Percentiles rank a stretch among this genome's conserved stretches.
Evolutionary conservation across 2,888 invertebrate species (phyloP).

Genomic region (Ctenicera cuprea): DNA sequence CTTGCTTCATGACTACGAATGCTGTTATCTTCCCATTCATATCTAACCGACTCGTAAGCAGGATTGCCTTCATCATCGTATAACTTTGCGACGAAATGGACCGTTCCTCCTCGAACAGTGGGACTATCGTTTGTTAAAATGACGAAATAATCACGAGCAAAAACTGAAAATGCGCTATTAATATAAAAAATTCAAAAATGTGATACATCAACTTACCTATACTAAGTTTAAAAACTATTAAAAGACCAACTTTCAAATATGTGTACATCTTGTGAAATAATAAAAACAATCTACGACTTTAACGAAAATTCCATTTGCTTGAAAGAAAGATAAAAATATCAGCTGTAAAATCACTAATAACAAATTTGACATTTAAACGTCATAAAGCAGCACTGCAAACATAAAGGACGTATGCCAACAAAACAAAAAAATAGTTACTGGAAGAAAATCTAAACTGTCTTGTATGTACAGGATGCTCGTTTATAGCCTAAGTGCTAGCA

Average conservation of each 20-base stretch:
- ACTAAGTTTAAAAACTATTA: constrained; percentile 20
- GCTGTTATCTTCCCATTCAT: constrained; percentile 79
- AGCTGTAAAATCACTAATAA: constrained; percentile 29
- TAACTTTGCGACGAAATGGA: constrained; percentile 81
- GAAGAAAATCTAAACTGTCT: too few relatives aligned
- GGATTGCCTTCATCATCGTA: constrained; percentile 69
- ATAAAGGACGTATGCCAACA: too few relatives aligned
- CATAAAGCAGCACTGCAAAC: neutral
- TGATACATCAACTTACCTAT: constrained; percentile 6
- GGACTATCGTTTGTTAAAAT: constrained; percentile 79
- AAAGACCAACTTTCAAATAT: constrained; percentile 24
- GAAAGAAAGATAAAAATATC: constrained; percentile 16
- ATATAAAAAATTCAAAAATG: neutral
- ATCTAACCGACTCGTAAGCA: constrained; percentile 74
- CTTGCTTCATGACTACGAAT: constrained; percentile 72
- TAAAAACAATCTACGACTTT: constrained; percentile 5
- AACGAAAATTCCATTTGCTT: constrained; percentile 27
- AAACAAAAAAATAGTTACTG: too few relatives aligned
- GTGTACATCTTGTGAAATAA: constrained; percentile 13
- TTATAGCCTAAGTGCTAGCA: too few relatives aligned
- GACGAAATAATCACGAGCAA: constrained; percentile 68
- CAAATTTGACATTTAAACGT: constrained; percentile 35
- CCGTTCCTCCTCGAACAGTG: constrained; percentile 82
- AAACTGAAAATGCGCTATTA: neutral
- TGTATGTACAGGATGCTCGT: too few relatives aligned